Evolutionary conservation across 2,797 vertebrate species (phyloP).

Genomic region (Varecia variegata): DNA sequence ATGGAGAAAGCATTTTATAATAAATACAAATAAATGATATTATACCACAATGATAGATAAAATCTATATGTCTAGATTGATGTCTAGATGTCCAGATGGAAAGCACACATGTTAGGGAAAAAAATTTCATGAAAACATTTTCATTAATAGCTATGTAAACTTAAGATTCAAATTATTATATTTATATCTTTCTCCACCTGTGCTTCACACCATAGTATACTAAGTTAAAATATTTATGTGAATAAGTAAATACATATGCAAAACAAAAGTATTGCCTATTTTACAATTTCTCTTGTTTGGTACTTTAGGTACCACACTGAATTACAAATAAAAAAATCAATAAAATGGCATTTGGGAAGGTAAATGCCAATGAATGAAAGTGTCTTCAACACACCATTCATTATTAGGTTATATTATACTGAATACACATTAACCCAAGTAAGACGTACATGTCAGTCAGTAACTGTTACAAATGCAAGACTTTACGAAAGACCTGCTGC

Average conservation of each 20-base stretch:
- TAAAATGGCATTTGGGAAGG: background rate
- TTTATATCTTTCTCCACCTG: too few species aligned
- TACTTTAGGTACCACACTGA: background rate
- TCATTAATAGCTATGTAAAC: background rate
- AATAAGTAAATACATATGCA: background rate
- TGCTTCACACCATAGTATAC: background rate
- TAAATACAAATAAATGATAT: background rate
- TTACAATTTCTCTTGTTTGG: background rate
- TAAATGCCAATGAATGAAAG: background rate
- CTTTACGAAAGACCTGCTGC: background rate
- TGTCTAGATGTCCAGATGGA: background rate
- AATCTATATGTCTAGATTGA: too few species aligned
- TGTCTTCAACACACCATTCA: background rate
- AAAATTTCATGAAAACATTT: background rate
- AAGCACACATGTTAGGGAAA: background rate
- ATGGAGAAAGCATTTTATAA: background rate
- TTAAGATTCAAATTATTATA: background rate
- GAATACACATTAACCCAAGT: background rate
- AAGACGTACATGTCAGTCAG: background rate
- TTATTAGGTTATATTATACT: background rate
- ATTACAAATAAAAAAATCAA: background rate
- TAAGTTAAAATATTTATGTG: background rate
- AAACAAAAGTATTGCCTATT: background rate
- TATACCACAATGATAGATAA: background rate
- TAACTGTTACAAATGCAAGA: background rate